These are phyloP conservation scores for Empidonax alnorum DNA, from an alignment of 2,113 vertebrate genomes.

Conservation along the genomic window DNA sequence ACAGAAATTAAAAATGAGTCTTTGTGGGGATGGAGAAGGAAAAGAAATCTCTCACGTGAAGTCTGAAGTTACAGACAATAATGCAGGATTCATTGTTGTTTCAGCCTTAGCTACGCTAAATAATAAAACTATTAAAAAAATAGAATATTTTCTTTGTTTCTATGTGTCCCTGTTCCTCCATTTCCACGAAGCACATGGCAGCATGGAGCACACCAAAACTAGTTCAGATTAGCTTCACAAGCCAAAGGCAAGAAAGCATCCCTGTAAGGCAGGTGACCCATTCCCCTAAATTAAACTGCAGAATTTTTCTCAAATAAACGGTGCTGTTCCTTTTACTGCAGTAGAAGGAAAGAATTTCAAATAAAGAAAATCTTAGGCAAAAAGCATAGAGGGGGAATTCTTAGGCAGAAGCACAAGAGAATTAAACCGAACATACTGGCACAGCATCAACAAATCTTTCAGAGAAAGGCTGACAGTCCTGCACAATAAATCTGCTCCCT, in stretches of 20 bases:
- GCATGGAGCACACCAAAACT: not conserved
- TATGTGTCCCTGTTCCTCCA: not conserved
- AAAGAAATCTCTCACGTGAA: not conserved
- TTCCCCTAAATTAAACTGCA: not conserved
- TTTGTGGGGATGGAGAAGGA: not conserved
- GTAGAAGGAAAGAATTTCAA: not conserved
- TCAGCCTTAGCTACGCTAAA: not conserved
- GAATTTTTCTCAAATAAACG: not conserved
- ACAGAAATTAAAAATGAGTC: not conserved
- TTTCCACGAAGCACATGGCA: not conserved
- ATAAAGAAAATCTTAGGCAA: not conserved
- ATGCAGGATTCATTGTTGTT: not conserved
- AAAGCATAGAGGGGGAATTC: not conserved
- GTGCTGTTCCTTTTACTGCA: not conserved
- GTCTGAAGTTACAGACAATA: not conserved
- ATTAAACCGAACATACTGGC: conserved; percentile 33
- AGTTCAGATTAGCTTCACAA: not conserved
- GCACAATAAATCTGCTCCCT: conserved; percentile 56
- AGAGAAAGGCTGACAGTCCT: conserved; percentile 44
- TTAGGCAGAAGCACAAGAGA: conserved; percentile 23
- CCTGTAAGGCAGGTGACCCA: not conserved
- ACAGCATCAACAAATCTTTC: conserved; percentile 48
- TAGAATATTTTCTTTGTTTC: not conserved
- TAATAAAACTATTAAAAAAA: not conserved
- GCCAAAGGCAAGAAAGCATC: not conserved